phyloP scores from a whole-genome alignment of 1,140 invertebrate genomes.

The Nixonia krombeini region DNA sequence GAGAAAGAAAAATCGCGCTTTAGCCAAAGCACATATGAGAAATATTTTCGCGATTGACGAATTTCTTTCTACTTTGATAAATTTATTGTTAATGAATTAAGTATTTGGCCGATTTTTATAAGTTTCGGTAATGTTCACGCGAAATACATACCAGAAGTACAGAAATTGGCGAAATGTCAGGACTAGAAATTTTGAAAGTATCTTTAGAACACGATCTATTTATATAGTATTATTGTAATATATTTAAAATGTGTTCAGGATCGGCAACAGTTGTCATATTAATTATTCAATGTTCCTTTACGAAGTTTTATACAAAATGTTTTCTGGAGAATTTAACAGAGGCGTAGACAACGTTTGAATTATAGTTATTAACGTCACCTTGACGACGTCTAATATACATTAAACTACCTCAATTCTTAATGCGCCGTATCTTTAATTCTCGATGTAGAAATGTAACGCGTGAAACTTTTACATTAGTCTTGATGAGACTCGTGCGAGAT shows the following conservation, averaged over 20 bases:
- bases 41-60: constrained; percentile 39
- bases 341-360: too few species aligned
- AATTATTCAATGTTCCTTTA: too few species aligned
- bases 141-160: constrained; percentile 42
- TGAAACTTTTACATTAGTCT: too few species aligned
- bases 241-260: constrained; percentile 25
- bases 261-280: constrained; percentile 2
- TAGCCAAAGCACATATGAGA: constrained; percentile 30
- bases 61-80: constrained; percentile 19
- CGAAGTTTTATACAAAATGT: too few species aligned
- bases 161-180: constrained; percentile 35
- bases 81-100: constrained; percentile 53
- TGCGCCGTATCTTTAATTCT: too few species aligned
- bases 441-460: too few species aligned
- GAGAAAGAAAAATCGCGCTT: constrained; percentile 34
- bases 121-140: constrained; percentile 43
- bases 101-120: constrained; percentile 66
- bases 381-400: too few species aligned
- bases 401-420: too few species aligned
- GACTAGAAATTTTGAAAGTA: constrained; percentile 62
- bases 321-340: too few species aligned
- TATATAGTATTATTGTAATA: constrained; percentile 33
- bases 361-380: too few species aligned
- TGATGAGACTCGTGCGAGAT: too few species aligned
- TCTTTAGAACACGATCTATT: constrained; percentile 42